Base-by-base conservation (phyloP, 2,797 vertebrate genomes). In the Xerus rutilus region DNA sequence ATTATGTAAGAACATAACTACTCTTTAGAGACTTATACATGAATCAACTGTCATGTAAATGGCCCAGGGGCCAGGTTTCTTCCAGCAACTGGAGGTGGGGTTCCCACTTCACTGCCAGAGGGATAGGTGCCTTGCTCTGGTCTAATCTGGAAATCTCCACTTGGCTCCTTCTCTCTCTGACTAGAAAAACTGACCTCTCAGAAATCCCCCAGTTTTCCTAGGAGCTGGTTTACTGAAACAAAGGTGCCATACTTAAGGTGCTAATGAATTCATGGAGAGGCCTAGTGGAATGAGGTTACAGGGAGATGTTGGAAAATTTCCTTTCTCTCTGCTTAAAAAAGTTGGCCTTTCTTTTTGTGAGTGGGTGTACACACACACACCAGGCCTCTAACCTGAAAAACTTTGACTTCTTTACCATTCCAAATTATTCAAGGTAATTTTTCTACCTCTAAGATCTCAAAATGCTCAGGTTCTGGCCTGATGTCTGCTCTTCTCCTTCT, bases 231-330 rank as follows among this genome's bases (percentile, higher is more conserved):
- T 76, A 28, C 94, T 86, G 83, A 89, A 57, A 86, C 65, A 65
- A 78, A 89, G 62, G 62, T 81, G 86, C 78, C 64, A 67, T 15
- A 73, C 35, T 74, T 59, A 52, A 95, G 28, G 83, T 93, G 91
- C 57, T 97, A 96, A 96, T 95, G 88, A 91, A 93, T 91, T 96
- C 92, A 94, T 1, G 13, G 81, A 90, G 57, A 67, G 28, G 49
- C 82, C 78, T 79, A 9, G 59, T 64, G 54, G 81, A 95, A 83
- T 54, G 85, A 82, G 92, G 88, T 87, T 90, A 73, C 17, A 86
- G 70, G 74, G 47, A 73, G 54, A 67, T 92, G 74, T 9, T 90
- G 62, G 54, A 39, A 91, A 96, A 64, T 12, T 84, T 90, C 52
- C 47, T 77, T 73, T 94, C 78, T 91, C 54, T 67, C 78, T 69